phyloP scores from a whole-genome alignment of 2,797 vertebrate species.

The Acridotheres tristis region DNA sequence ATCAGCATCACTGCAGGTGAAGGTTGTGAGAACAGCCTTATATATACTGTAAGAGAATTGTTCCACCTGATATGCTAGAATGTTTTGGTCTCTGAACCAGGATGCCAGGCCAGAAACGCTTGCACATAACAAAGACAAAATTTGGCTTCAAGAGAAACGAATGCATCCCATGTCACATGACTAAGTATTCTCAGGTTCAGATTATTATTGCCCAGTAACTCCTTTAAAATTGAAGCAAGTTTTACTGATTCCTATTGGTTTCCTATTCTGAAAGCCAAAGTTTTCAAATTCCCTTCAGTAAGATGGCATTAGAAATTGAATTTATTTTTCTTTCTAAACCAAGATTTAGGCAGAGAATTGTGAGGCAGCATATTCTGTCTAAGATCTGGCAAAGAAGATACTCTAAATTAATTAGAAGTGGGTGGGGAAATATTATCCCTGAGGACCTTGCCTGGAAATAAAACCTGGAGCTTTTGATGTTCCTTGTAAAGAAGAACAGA shows the following conservation, averaged over 20 bases:
- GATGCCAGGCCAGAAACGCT: background rate
- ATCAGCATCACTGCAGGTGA: slow-evolving; percentile 16
- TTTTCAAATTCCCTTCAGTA: background rate
- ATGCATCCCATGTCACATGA: background rate
- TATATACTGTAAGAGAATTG: background rate
- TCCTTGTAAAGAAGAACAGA: background rate
- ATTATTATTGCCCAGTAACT: background rate
- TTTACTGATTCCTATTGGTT: background rate
- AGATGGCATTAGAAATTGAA: background rate
- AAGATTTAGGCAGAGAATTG: slow-evolving; percentile 4
- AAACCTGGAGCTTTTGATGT: slow-evolving; percentile 48
- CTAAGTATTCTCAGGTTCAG: background rate
- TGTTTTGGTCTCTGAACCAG: background rate
- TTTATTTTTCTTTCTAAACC: background rate
- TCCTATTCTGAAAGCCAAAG: background rate
- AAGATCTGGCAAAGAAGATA: slow-evolving; percentile 29
- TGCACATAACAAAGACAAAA: background rate
- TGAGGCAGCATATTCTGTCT: background rate
- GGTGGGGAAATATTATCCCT: slow-evolving; percentile 51
- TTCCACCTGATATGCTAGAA: background rate
- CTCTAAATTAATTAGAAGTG: slow-evolving; percentile 42
- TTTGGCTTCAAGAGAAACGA: background rate
- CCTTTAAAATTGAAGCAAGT: background rate
- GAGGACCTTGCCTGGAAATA: slow-evolving; percentile 38
- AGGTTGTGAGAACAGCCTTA: background rate